Evolutionary conservation across 2,113 vertebrate genomes (phyloP).

Genomic region (Rhabdornis inornatus): DNA sequence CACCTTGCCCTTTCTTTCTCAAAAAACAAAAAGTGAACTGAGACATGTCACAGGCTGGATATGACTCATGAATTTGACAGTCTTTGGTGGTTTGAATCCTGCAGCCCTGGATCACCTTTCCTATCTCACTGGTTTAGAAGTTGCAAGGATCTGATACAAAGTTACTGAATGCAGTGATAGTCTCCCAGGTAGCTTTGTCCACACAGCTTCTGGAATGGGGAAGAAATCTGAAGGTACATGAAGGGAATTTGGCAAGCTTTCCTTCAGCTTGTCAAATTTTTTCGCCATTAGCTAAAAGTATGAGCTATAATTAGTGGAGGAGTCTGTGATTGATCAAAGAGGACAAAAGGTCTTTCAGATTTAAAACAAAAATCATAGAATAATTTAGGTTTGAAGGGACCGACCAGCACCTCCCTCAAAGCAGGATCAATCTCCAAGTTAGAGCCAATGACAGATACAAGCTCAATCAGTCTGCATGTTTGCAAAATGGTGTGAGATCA

Average conservation of each 20-base stretch:
- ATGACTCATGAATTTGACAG: neutral
- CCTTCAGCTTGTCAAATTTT: neutral
- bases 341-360: neutral
- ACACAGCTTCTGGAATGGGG: neutral
- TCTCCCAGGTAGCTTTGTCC: neutral
- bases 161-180: neutral
- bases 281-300: neutral
- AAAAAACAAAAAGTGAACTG: neutral
- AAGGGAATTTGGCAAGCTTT: neutral
- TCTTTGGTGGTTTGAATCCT: neutral
- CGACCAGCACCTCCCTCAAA: neutral
- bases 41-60: neutral
- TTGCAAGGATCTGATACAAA: neutral
- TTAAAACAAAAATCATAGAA: neutral
- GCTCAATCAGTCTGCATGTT: neutral
- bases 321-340: neutral
- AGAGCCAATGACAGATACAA: neutral
- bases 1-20: neutral
- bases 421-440: neutral
- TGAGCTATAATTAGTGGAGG: neutral
- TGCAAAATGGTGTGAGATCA: neutral
- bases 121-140: neutral
- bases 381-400: neutral
- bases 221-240: neutral
- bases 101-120: neutral